A percentile compares a stretch with the other conserved stretches of the same genome.
These are phyloP conservation scores for Stegophylla sp. DNA, from an alignment of 2,888 invertebrate species.

Conservation along the genomic window DNA sequence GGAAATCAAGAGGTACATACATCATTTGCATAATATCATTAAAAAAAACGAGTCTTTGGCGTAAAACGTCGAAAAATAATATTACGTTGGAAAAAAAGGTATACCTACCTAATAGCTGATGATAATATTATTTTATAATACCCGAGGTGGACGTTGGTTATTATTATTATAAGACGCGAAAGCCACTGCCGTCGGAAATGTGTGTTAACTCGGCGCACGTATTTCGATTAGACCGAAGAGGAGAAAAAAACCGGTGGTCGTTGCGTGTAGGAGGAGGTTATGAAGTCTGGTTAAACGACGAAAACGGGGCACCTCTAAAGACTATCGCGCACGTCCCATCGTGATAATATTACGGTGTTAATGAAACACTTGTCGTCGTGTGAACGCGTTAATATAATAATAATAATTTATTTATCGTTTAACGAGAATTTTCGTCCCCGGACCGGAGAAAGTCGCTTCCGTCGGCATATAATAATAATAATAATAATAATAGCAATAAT, in stretches of 20 bases:
- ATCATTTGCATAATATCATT: slow-evolving; percentile 53
- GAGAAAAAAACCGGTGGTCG: slow-evolving; percentile 15
- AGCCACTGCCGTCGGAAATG: neutral
- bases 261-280: too few species aligned
- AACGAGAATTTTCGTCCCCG: neutral
- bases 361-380: slow-evolving; percentile 36
- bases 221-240: slow-evolving; percentile 40
- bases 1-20: slow-evolving; percentile 1
- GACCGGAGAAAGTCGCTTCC: neutral
- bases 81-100: slow-evolving; percentile 1
- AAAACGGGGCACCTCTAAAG: neutral
- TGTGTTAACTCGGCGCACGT: slow-evolving; percentile 4
- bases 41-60: slow-evolving; percentile 29
- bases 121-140: slow-evolving; percentile 18
- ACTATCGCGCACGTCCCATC: neutral
- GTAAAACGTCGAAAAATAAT: neutral
- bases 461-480: too few species aligned
- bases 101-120: too few species aligned
- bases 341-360: slow-evolving; percentile 1
- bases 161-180: slow-evolving; percentile 2
- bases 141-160: neutral
- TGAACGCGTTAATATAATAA: too few species aligned
- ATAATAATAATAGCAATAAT: too few species aligned
- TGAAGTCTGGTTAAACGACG: slow-evolving; percentile 8
- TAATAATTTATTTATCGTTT: slow-evolving; percentile 8